A percentile compares a stretch with the other conserved stretches of the same genome.
phyloP scores from a whole-genome alignment of 2,888 invertebrate genomes.

The Elegia similella region DNA sequence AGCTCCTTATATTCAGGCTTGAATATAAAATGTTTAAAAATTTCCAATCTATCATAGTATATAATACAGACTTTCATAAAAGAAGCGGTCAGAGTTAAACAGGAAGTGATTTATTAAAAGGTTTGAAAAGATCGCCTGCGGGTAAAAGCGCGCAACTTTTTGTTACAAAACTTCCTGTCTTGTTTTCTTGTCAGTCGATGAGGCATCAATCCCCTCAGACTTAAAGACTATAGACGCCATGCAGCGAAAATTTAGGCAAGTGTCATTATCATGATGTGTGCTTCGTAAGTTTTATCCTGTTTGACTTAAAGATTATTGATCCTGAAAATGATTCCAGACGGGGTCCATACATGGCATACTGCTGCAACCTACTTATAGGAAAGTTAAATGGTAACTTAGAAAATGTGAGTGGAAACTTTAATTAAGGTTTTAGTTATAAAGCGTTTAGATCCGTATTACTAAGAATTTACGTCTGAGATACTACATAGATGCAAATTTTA shows the following conservation, averaged over 20 bases:
- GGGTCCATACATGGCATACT: too few species aligned
- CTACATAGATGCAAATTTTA: too few species aligned
- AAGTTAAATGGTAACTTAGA: too few species aligned
- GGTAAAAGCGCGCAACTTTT: constrained; percentile 17
- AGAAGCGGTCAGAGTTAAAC: constrained; percentile 25
- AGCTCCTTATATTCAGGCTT: too few species aligned
- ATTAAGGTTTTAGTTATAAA: too few species aligned
- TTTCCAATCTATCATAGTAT: background rate
- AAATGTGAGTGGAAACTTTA: too few species aligned
- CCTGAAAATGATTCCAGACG: too few species aligned
- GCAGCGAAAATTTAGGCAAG: background rate
- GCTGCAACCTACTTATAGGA: too few species aligned
- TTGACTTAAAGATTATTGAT: background rate
- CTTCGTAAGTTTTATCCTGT: background rate
- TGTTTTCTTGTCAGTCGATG: constrained; percentile 26
- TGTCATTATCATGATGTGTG: background rate
- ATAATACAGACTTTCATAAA: constrained; percentile 6
- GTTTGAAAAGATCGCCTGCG: constrained; percentile 19
- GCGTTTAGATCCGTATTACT: too few species aligned
- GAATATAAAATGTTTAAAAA: too few species aligned
- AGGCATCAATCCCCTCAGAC: constrained; percentile 22
- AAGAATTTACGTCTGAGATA: too few species aligned
- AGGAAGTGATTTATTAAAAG: constrained; percentile 30
- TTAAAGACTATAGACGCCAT: background rate
- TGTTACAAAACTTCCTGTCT: constrained; percentile 22